phyloP scores from a whole-genome alignment of 2,113 vertebrate genomes.

The Capreolus pygargus region DNA sequence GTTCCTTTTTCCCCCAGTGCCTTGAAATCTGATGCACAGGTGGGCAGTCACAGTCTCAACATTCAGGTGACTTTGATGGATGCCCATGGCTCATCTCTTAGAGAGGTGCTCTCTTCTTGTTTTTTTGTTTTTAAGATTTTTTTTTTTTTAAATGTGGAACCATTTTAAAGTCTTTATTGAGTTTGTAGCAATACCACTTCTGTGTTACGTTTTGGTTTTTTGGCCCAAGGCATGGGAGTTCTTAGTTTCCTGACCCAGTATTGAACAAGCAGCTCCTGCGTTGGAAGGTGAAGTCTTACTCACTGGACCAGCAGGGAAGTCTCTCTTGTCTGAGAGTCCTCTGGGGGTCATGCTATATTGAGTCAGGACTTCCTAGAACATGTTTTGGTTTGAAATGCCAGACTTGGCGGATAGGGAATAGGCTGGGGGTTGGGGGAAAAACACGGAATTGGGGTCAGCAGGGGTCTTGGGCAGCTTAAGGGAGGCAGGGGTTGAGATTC shows the following conservation, averaged over 20 bases:
- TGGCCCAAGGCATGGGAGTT: neutral
- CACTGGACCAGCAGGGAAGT: neutral
- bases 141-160: neutral
- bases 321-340: neutral
- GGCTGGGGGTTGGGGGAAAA: neutral
- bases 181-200: neutral
- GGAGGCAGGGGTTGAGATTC: neutral
- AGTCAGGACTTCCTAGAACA: neutral
- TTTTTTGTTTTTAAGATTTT: neutral
- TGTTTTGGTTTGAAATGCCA: neutral
- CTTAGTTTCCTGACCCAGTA: neutral
- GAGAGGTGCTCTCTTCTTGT: neutral
- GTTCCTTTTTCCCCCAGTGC: no score
- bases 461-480: neutral
- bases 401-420: neutral
- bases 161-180: neutral
- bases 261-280: neutral
- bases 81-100: no score
- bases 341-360: neutral
- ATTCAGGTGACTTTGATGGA: rapidly evolving
- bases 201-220: rapidly evolving
- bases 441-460: neutral
- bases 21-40: neutral
- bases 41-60: neutral
- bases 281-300: neutral